These are phyloP conservation scores for Syrmaticus mikado DNA, from an alignment of 2,113 vertebrate genomes.

Conservation along the genomic window DNA sequence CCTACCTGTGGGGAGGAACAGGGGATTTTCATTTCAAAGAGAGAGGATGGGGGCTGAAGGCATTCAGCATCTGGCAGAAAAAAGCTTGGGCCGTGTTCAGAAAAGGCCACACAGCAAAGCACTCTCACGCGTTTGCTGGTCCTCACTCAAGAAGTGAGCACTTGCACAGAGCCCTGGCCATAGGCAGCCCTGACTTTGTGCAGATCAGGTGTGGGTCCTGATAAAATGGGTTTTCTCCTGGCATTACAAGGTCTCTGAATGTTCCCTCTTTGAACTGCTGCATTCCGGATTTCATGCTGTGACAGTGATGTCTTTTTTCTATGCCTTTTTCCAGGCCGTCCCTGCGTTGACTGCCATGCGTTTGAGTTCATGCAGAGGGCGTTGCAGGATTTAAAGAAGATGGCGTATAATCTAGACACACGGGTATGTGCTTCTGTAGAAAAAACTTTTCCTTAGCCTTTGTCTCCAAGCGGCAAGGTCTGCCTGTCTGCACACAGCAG, in stretches of 20 bases:
- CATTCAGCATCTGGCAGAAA: not conserved
- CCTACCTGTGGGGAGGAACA: not conserved
- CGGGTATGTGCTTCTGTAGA: slow-evolving; percentile 78
- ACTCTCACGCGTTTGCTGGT: not conserved
- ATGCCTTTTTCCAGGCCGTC: slow-evolving; percentile 82
- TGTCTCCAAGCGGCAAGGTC: not conserved
- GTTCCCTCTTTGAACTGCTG: not conserved
- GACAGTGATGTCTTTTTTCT: not conserved
- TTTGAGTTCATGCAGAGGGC: slow-evolving; percentile 99
- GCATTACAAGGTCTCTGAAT: not conserved
- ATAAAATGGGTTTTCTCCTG: not conserved
- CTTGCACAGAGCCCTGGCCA: not conserved
- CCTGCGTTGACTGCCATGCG: slow-evolving; percentile 96
- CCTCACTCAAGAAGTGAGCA: not conserved
- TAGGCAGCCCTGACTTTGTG: not conserved
- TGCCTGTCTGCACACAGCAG: not conserved
- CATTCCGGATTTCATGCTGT: not conserved
- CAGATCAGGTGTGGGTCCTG: not conserved
- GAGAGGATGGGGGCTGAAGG: not conserved
- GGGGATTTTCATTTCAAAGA: not conserved
- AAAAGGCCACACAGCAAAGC: not conserved
- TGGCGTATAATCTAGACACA: slow-evolving; percentile 89
- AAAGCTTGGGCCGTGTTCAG: not conserved
- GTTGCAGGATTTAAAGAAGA: slow-evolving; percentile 94
- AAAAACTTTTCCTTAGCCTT: not conserved